Conservation (phyloP, 2,888 invertebrate genomes). For the Periphyllus acericola region DNA sequence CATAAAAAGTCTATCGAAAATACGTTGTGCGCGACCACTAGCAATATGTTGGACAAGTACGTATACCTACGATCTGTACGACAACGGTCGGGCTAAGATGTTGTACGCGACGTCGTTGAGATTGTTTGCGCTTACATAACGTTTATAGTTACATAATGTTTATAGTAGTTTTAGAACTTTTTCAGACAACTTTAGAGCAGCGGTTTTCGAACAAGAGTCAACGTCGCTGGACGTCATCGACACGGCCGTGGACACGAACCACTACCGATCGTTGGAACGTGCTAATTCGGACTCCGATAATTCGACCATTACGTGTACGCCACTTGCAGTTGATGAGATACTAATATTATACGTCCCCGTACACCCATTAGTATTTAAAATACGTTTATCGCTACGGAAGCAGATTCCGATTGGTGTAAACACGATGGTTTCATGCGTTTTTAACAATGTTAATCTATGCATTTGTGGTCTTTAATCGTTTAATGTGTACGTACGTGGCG, state of each 20-base stretch:
- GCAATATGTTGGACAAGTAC: neutral
- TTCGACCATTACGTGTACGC: constrained; percentile 48
- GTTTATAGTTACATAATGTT: too few species aligned
- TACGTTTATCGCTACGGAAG: too few species aligned
- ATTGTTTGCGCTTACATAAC: neutral
- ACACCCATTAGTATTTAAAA: too few species aligned
- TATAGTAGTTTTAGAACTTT: constrained; percentile 14
- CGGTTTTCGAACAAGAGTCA: neutral
- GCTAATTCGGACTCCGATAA: constrained; percentile 13
- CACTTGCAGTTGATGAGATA: too few species aligned
- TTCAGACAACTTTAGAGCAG: neutral
- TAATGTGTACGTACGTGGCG: too few species aligned
- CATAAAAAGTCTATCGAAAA: constrained; percentile 12
- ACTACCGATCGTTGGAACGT: constrained; percentile 12
- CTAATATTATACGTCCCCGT: too few species aligned
- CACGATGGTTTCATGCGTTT: too few species aligned
- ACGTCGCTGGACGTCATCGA: neutral
- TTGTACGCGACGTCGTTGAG: neutral
- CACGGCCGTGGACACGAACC: neutral
- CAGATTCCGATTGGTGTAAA: too few species aligned
- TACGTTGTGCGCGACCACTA: neutral
- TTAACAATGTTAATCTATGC: too few species aligned
- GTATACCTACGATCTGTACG: too few species aligned
- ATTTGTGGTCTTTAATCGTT: too few species aligned
- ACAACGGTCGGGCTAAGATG: neutral